These are phyloP conservation scores for Coreoperca whiteheadi DNA, from an alignment of 2,113 vertebrate species.

Conservation along the genomic window DNA sequence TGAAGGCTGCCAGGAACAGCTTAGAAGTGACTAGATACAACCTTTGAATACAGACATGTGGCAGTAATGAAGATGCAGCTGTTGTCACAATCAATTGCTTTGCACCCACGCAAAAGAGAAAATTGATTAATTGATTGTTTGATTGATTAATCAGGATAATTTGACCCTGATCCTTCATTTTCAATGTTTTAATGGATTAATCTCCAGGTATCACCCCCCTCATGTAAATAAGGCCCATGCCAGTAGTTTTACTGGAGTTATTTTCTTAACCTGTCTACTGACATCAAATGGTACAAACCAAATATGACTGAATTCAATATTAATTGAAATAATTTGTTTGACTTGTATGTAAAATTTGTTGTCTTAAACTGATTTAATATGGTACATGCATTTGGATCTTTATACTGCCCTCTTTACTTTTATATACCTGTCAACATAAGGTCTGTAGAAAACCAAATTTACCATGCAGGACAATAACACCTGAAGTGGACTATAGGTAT, in stretches of 20 bases:
- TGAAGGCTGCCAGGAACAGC: background rate
- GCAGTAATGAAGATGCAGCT: conserved; percentile 6
- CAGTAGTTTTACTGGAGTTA: background rate
- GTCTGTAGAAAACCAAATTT: conserved; percentile 3
- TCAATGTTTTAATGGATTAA: background rate
- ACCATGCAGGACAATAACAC: background rate
- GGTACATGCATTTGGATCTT: background rate
- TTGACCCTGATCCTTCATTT: background rate
- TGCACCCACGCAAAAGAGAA: background rate
- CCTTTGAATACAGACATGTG: conserved; percentile 29
- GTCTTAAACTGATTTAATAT: background rate
- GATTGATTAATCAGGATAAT: background rate
- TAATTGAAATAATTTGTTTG: background rate
- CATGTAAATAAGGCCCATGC: background rate
- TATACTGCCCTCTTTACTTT: background rate
- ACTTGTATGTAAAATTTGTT: background rate
- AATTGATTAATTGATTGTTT: background rate
- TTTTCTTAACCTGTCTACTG: background rate
- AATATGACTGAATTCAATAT: background rate
- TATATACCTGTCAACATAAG: background rate
- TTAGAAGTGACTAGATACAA: background rate
- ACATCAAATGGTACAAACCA: background rate
- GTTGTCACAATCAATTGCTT: background rate
- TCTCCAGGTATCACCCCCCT: background rate
- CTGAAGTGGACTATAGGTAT: background rate